Conservation (phyloP, 2,113 vertebrate species). For the Lagopus muta region DNA sequence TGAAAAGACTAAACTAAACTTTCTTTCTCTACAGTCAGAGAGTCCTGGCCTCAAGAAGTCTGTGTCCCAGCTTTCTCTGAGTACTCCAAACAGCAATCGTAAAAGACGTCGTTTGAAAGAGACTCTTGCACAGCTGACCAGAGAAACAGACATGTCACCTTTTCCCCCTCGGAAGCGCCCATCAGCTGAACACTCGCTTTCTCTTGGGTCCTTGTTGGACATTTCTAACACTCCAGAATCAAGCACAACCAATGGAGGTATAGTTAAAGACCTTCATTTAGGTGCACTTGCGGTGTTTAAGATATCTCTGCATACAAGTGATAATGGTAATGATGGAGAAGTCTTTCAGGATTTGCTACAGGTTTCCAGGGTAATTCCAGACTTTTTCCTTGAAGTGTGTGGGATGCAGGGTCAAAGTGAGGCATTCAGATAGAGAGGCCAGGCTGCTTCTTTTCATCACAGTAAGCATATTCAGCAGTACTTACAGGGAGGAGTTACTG, state of each 20-base stretch:
- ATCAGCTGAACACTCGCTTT: constrained; percentile 92
- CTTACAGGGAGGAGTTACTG: neutral
- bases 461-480: neutral
- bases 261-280: neutral
- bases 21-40: constrained; percentile 79
- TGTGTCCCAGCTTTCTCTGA: constrained; percentile 92
- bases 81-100: constrained; percentile 92
- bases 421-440: constrained; percentile 31
- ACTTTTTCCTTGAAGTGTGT: neutral
- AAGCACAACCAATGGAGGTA: constrained; percentile 85
- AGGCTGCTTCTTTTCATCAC: neutral
- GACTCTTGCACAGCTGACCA: constrained; percentile 91
- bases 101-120: constrained; percentile 92
- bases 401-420: constrained; percentile 50
- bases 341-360: neutral
- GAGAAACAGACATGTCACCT: constrained; percentile 91
- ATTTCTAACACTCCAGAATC: constrained; percentile 96
- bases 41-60: constrained; percentile 96
- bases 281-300: fast-evolving
- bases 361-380: neutral
- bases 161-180: constrained; percentile 94
- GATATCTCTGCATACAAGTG: neutral
- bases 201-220: constrained; percentile 93
- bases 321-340: neutral
- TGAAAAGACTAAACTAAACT: neutral